phyloP scores from a whole-genome alignment of 2,113 vertebrate genomes.

The Acanthochromis polyacanthus region DNA sequence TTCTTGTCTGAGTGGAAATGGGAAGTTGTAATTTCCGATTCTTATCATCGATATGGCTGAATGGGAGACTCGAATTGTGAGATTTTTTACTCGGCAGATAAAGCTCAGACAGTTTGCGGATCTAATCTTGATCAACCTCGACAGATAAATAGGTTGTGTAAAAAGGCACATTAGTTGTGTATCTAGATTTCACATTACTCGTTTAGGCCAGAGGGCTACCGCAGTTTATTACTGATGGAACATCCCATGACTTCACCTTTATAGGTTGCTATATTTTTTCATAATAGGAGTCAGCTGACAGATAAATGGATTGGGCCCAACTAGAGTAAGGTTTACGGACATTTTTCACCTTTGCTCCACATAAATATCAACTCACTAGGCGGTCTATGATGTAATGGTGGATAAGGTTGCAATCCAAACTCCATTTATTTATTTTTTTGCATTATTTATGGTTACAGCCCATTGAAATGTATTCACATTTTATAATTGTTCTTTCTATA shows the following conservation, averaged over 20 bases:
- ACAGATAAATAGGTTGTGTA: conserved; percentile 36
- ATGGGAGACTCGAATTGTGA: conserved; percentile 55
- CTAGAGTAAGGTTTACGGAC: not conserved
- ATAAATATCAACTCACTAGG: conserved; percentile 16
- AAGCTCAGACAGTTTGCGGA: conserved; percentile 49
- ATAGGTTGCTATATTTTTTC: conserved; percentile 35
- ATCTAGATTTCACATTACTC: conserved; percentile 25
- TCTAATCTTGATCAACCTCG: conserved; percentile 53
- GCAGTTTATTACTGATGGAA: conserved; percentile 29
- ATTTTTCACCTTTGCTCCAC: conserved; percentile 4
- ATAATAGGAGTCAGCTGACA: conserved; percentile 20
- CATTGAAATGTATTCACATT: no score
- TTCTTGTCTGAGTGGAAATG: conserved; percentile 55
- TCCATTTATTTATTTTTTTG: no score
- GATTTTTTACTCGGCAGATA: conserved; percentile 42
- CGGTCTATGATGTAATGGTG: not conserved
- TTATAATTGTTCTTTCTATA: no score
- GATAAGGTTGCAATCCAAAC: not conserved
- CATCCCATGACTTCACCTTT: conserved; percentile 31
- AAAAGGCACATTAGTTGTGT: conserved; percentile 19
- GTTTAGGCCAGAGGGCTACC: conserved; percentile 23
- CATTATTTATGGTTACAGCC: no score
- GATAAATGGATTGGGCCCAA: conserved; percentile 35
- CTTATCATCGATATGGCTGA: conserved; percentile 45
- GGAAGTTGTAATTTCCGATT: conserved; percentile 66